Base-by-base conservation (phyloP, 37 sponge, comb jelly and placozoan genomes). In the Spongilla lacustris region DNA sequence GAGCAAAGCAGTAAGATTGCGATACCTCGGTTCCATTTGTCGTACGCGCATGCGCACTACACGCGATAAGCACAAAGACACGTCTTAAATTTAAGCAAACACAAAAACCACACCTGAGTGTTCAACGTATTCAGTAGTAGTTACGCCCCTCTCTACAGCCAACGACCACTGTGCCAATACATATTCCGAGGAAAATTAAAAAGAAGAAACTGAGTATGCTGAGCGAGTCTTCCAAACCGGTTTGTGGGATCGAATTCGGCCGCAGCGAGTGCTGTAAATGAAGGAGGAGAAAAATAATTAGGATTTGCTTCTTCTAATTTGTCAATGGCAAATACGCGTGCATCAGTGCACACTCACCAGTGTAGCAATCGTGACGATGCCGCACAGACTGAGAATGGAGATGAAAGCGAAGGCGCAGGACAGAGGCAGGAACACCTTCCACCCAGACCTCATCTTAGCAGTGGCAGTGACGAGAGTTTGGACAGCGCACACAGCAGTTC, bases 1-100 rank as follows among this genome's bases (percentile, higher is more conserved):
- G 41, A 82, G 37, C 37, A 82, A 0, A 0, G 46, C 23, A 2
- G 71, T 69, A 12, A 82, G 31, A 23, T 46, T 82, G 35, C 46
- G 50, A 41, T 37, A 46, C 29, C 9, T 41, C 79, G 79, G 58
- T 19, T 19, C 25, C 25, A 79, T n/a, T 25, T 26, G 67, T 10
- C 12, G 29, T 28, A 50, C 50, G 79, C 79, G 41, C 79, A 79
- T 79, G 79, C 79, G 79, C 58, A 46, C 58, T 58, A 17, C 58
- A 58, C 1, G 21, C 14, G 21, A 17, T 58, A 58, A 10, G 58
- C 19, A 58, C 21, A 58, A 10, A 58, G 14, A 17, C 1, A 58
- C 58, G 11, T 17, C 14, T 58, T 58, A 58, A 58, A 1, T 58
- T 58, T 58, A 1, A 58, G 11, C 3, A 6, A 9, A 41, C 41